Conservation (phyloP, 2,113 vertebrate species). For the Syngnathus scovelli region DNA sequence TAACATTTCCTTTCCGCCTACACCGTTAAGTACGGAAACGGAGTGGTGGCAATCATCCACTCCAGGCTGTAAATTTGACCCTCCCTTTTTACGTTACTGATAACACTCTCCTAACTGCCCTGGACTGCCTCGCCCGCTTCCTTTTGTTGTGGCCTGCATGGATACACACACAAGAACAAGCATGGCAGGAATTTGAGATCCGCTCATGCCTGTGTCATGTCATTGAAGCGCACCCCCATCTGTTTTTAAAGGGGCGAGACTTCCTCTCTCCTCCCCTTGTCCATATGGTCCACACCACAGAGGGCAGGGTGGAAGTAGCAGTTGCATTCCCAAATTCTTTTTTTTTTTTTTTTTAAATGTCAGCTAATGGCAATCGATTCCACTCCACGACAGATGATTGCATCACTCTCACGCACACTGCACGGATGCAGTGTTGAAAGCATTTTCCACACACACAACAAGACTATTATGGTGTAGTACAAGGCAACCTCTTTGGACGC, state of each 20-base stretch:
- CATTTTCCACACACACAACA: conserved; percentile 34
- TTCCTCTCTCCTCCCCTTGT: conserved; percentile 31
- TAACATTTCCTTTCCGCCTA: conserved; percentile 17
- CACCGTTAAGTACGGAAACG: background rate
- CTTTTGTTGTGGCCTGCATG: conserved; percentile 19
- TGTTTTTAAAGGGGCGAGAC: conserved; percentile 43
- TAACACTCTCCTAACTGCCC: conserved; percentile 20
- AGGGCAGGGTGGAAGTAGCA: conserved; percentile 24
- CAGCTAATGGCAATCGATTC: conserved; percentile 18
- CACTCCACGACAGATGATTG: conserved; percentile 20
- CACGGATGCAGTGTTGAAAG: conserved; percentile 24
- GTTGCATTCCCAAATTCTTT: conserved; percentile 4
- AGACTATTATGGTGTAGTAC: conserved; percentile 18
- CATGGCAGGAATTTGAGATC: conserved; percentile 33
- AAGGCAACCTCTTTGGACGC: conserved; percentile 2
- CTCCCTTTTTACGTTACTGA: conserved; percentile 30
- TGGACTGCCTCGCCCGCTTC: conserved; percentile 12
- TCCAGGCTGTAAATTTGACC: conserved; percentile 23
- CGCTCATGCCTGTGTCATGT: conserved; percentile 11
- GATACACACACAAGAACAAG: conserved; percentile 10
- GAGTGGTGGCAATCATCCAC: conserved; percentile 7
- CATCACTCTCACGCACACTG: conserved; percentile 42
- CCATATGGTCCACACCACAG: conserved; percentile 53
- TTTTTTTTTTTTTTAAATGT: background rate
- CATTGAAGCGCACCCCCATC: conserved; percentile 37